Conservation (phyloP, 2,113 vertebrate genomes). For the Nannospalax galili region DNA sequence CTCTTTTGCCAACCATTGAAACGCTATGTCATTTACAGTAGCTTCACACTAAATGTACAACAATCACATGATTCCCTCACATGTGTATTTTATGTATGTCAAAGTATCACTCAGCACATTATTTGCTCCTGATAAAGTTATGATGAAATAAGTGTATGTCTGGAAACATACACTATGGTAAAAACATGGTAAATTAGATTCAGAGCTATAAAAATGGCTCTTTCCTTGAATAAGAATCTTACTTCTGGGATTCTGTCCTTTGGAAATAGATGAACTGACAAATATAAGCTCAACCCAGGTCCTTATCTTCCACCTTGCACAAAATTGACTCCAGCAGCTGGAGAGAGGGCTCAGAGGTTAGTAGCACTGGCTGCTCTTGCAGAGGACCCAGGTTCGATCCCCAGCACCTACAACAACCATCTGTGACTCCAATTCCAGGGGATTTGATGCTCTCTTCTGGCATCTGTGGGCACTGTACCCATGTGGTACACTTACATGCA, state of each 20-base stretch:
- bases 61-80: not conserved
- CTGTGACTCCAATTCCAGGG: no score
- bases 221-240: not conserved
- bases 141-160: not conserved
- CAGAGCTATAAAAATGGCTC: not conserved
- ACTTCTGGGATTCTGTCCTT: not conserved
- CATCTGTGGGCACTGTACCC: no score
- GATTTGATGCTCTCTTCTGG: no score
- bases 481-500: no score
- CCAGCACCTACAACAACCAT: no score
- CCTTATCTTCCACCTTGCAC: no score
- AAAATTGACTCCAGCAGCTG: no score
- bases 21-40: not conserved
- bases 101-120: not conserved
- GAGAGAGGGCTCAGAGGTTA: no score
- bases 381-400: no score
- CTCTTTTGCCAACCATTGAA: not conserved
- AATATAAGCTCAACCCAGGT: not conserved
- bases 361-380: no score
- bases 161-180: not conserved
- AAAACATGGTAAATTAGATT: not conserved
- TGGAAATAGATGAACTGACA: not conserved
- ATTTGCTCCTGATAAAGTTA: not conserved
- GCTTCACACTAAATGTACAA: not conserved
- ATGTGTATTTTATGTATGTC: not conserved